Conservation (phyloP, 2,888 invertebrate species). For the Linnaemya tessellans region DNA sequence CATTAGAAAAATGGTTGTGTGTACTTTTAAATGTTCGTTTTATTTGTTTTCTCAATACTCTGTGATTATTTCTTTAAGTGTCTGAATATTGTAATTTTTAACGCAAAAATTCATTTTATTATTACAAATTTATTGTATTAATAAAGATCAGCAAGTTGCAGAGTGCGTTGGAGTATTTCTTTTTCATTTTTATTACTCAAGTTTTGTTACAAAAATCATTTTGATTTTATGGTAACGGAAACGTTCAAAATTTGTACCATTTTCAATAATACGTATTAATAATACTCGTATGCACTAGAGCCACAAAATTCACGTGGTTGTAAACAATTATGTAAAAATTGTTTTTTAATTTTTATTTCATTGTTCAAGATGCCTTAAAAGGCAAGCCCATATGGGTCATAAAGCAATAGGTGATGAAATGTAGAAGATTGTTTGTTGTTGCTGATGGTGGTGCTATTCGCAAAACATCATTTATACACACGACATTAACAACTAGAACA, state of each 20-base stretch:
- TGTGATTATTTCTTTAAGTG: conserved; percentile 50
- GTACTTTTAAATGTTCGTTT: neutral
- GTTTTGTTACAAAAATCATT: conserved; percentile 10
- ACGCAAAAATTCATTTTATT: conserved; percentile 57
- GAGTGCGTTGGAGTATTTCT: conserved; percentile 58
- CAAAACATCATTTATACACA: neutral
- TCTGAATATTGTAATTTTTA: conserved; percentile 48
- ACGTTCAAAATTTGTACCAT: conserved; percentile 41
- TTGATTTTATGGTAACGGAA: conserved; percentile 44
- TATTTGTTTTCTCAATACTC: neutral
- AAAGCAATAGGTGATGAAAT: conserved; percentile 45
- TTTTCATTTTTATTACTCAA: conserved; percentile 14
- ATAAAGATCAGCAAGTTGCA: conserved; percentile 12
- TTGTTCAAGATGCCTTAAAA: conserved; percentile 24
- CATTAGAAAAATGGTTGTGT: conserved; percentile 25
- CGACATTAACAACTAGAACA: neutral
- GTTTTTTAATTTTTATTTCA: conserved; percentile 51
- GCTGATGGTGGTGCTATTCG: neutral
- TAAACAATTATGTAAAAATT: conserved; percentile 60
- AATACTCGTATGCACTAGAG: too few species aligned
- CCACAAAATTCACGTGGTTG: conserved; percentile 45
- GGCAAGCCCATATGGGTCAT: conserved; percentile 18
- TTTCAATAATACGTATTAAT: neutral
- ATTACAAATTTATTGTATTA: conserved; percentile 45
- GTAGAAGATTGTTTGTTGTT: conserved; percentile 5